phyloP scores from a whole-genome alignment of 2,888 invertebrate genomes.

The Meghimatium bilineatum region DNA sequence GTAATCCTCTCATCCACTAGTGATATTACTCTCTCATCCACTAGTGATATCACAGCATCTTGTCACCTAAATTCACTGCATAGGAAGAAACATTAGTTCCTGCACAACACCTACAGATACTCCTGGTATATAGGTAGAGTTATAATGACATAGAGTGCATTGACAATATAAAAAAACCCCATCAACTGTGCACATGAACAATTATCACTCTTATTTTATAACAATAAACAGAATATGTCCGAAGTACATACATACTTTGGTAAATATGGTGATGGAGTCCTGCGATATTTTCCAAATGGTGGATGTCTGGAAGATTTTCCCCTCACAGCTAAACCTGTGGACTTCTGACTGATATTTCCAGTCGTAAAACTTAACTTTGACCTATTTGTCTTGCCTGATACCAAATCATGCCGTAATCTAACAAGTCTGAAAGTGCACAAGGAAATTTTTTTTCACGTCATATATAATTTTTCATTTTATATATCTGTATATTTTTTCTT shows the following conservation, averaged over 20 bases:
- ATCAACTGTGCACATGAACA: no score
- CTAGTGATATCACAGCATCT: no score
- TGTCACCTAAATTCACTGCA: no score
- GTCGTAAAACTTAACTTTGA: conserved; percentile 28
- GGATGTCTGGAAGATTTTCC: conserved; percentile 36
- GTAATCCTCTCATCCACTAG: no score
- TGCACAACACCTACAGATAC: no score
- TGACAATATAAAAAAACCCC: no score
- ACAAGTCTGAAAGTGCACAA: conserved; percentile 29
- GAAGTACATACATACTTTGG: conserved; percentile 42
- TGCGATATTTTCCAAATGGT: conserved; percentile 51
- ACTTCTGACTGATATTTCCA: conserved; percentile 8
- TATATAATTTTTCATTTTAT: not conserved
- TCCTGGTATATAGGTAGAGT: no score
- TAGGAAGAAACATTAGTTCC: no score
- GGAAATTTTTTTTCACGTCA: not conserved
- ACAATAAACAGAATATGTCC: no score
- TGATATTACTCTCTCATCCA: no score
- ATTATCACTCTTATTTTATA: no score
- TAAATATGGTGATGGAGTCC: conserved; percentile 50
- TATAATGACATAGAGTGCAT: not conserved
- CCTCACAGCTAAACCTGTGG: not conserved
- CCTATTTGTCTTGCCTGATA: conserved; percentile 37
- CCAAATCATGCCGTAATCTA: conserved; percentile 43
- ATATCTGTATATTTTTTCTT: no score